Base-by-base conservation (phyloP, 2,113 vertebrate genomes). In the Nothoprocta pentlandii region DNA sequence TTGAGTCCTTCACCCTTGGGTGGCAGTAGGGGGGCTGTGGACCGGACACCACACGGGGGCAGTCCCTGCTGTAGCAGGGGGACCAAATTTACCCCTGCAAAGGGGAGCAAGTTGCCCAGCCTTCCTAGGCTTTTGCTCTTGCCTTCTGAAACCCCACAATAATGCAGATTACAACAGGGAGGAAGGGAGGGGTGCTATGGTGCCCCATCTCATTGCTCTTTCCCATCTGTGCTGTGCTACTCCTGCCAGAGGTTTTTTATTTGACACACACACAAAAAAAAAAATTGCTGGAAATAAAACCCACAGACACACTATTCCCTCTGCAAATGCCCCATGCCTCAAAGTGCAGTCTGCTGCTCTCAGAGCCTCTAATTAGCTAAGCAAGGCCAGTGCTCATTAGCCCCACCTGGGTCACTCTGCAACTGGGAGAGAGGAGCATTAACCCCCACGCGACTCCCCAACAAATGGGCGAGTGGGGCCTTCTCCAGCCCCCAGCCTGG, bases 391-490 rank as follows among this genome's bases (percentile, higher is more conserved):
- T 41, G 17, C 68, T 94, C 85, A 93, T 95, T 94, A 95, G 66
- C 58, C 92, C 95, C 92, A 96, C 74, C 95, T 94, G 96, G 70
- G 92, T 94, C 93, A 94, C 88, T 58, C 80, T 53, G 28, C 64
- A 22, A 41, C 6, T 11, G 82, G 56, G 44, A 84, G 47, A 75
- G 64, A 78, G 58, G 25, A 81, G 42, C 32, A 28, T 92, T 66
- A 84, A 86, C 32, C 76, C 47, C 25, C 42, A 7, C 80, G 7
- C 1, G 82, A 76, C 79, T 90, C 34, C 17, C 3, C 32, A 71
- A 88, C 49, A 69, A 92, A 81, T 3, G 20, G 82, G 58, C 22
- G 68, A 69, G 71, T 67, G 73, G 80, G 36, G 36, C 36, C 36
- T 39, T 39, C 36, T 32, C 25, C 28, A 15, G 28, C 32, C 54